These are phyloP conservation scores for Puma concolor DNA, from an alignment of 2,113 vertebrate species.

Conservation along the genomic window DNA sequence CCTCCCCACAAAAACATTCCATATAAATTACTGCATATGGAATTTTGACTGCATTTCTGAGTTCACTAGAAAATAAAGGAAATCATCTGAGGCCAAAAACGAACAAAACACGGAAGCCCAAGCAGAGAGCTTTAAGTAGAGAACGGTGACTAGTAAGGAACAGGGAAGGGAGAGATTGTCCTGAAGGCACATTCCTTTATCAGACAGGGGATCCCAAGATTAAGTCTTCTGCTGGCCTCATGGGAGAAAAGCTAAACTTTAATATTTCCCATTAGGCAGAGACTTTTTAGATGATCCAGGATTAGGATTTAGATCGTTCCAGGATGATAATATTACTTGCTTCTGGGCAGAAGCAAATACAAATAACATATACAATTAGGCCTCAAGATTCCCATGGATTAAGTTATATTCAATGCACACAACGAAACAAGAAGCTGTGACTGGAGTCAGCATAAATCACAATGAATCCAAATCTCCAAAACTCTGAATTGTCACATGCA, in stretches of 20 bases:
- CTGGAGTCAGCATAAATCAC: constrained; percentile 10
- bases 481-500: not conserved
- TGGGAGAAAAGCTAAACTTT: not conserved
- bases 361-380: not conserved
- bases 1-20: not conserved
- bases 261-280: not conserved
- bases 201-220: not conserved
- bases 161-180: not conserved
- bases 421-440: not conserved
- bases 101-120: not conserved
- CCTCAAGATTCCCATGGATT: not conserved
- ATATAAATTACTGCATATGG: not conserved
- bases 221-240: not conserved
- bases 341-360: not conserved
- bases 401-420: not conserved
- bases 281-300: not conserved
- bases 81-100: not conserved
- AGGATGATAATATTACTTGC: not conserved
- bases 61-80: not conserved
- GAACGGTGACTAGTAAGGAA: not conserved
- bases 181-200: not conserved
- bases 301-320: not conserved
- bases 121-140: not conserved
- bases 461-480: not conserved
- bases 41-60: not conserved